Evolutionary conservation across 2,113 vertebrate genomes (phyloP), one percentile per base, ranked within the genome.

Genomic region (Solea solea): DNA sequence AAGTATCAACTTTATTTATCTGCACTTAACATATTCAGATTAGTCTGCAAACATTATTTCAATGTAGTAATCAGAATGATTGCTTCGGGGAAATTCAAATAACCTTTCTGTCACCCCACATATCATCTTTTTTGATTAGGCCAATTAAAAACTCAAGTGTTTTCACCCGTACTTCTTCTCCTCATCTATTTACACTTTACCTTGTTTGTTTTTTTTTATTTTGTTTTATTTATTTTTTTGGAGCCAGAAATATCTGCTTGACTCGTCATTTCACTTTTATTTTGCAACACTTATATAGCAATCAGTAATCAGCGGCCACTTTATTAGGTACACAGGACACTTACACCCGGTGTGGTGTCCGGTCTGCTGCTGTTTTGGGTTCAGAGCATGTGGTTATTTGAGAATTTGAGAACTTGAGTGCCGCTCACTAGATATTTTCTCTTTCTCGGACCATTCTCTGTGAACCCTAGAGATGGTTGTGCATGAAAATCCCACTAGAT

Each of bases 121-220:
- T 67, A 83, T 89, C 68, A 73, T 44, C 60, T 76, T 88, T 89
- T 89, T 79, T 85, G 84, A 91, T 90, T 79, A 86, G 72, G 61
- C 69, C 78, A 78, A 90, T 91, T 89, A 80, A 86, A 83, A 84
- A 78, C 56, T 85, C 13, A 59, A 83, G 84, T 86, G 64, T 86
- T 82, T 74, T 69, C 25, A 34, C 48, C 50, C 25, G 5, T 64
- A 56, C 72, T 66, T 57, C 49, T 58, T 74, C 28, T 4, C 44
- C 52, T 51, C 57, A 3, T 80, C 77, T 28, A 39, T 56, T 56
- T 64, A 54, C 66, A 34, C 55, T 58, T 69, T 64, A 64, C 59
- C 27, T 48, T 9, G 42, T 46, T 46, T n/a, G n/a, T n/a, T 46
- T 8, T 46, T 46, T 11, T 46, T 46, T 6, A 46, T 21, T 34